Conservation (phyloP, 1,140 invertebrate species). For the Nasonia longicornis region DNA sequence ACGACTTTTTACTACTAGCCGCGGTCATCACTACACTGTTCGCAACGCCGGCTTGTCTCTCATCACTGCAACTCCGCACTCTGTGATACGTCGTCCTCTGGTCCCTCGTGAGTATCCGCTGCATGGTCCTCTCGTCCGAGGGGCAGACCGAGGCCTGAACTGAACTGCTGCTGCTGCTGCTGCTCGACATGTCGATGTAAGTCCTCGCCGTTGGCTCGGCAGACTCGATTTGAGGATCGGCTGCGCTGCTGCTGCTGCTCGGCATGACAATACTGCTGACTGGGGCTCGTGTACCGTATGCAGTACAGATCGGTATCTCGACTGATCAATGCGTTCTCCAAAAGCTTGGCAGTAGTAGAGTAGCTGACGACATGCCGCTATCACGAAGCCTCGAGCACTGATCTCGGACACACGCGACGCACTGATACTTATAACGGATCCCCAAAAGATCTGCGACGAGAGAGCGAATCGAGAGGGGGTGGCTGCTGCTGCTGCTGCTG, state of each 20-base stretch:
- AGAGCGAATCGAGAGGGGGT: background rate
- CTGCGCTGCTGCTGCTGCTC: background rate
- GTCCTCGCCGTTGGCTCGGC: background rate
- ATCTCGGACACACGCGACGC: constrained; percentile 58
- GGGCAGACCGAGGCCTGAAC: background rate
- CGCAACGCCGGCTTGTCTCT: background rate
- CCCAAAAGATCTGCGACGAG: background rate
- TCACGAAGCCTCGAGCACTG: constrained; percentile 63
- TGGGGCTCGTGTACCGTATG: background rate
- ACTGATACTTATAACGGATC: constrained; percentile 63
- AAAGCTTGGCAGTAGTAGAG: background rate
- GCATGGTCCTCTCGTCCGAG: constrained; percentile 52
- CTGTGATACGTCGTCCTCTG: constrained; percentile 64
- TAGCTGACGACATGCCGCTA: constrained; percentile 27
- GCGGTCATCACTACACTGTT: constrained; percentile 19
- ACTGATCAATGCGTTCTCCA: background rate
- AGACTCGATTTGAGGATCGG: background rate
- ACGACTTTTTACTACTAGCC: constrained; percentile 3
- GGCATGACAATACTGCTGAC: background rate
- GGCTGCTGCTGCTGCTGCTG: constrained; percentile 1
- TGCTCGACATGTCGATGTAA: background rate
- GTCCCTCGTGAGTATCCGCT: constrained; percentile 60
- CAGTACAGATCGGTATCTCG: background rate
- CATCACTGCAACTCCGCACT: constrained; percentile 49
- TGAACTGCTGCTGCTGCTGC: too few relatives aligned